These are phyloP conservation scores for Dryobotodes eremita DNA, from an alignment of 2,888 invertebrate species.

Conservation along the genomic window DNA sequence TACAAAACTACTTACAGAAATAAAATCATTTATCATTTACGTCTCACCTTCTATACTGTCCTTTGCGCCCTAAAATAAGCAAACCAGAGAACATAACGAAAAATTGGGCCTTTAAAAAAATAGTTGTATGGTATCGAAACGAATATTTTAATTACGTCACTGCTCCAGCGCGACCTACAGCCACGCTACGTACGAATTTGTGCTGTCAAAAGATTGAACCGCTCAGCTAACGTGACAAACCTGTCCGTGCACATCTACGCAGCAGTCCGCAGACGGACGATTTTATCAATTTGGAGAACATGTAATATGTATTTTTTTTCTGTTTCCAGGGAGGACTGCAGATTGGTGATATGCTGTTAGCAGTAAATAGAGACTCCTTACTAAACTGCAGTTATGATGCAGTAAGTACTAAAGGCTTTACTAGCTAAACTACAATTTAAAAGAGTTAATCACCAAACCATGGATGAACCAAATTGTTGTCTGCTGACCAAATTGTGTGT, in stretches of 20 bases:
- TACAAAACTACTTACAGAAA: no score
- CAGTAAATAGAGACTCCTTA: slow-evolving; percentile 98
- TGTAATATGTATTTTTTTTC: neutral
- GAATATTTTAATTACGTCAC: no score
- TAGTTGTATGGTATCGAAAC: neutral
- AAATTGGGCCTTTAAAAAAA: neutral
- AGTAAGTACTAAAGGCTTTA: slow-evolving; percentile 86
- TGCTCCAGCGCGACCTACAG: no score
- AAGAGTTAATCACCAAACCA: neutral
- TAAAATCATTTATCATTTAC: no score
- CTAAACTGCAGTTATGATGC: slow-evolving; percentile 96
- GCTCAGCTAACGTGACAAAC: neutral
- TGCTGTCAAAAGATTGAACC: neutral
- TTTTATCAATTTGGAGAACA: neutral
- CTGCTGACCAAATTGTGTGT: neutral
- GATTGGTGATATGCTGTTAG: slow-evolving; percentile 99
- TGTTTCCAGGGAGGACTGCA: slow-evolving; percentile 95
- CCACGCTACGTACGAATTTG: neutral
- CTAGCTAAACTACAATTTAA: neutral
- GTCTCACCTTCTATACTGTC: neutral
- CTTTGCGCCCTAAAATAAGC: neutral
- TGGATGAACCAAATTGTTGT: neutral
- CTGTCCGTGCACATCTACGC: neutral
- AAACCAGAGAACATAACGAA: neutral
- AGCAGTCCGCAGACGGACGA: neutral